Conservation (phyloP, 2,797 vertebrate genomes). For the Octomys mimax region DNA sequence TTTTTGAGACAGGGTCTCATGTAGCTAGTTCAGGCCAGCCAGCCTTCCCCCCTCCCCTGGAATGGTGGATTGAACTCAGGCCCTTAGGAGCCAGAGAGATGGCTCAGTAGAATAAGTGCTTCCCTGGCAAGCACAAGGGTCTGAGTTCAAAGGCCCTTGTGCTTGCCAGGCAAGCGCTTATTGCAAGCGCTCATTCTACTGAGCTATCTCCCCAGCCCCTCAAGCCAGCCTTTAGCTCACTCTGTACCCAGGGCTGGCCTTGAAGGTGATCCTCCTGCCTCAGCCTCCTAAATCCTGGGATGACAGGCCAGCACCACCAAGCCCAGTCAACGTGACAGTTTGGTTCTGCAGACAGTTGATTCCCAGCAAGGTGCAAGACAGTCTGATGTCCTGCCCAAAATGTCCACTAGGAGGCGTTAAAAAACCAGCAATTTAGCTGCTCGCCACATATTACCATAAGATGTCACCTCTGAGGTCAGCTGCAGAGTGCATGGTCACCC, state of each 20-base stretch:
- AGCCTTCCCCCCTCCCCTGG: too few relatives aligned
- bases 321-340: background rate
- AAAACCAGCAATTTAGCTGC: background rate
- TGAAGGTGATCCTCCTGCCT: background rate
- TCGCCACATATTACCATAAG: background rate
- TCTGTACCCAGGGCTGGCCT: too few relatives aligned
- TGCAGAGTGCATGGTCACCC: background rate
- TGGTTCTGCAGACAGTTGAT: background rate
- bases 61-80: too few relatives aligned
- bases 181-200: too few relatives aligned
- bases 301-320: background rate
- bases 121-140: too few relatives aligned
- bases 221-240: too few relatives aligned
- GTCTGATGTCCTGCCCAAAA: background rate
- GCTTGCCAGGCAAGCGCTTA: too few relatives aligned
- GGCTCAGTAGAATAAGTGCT: too few relatives aligned
- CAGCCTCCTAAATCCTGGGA: background rate
- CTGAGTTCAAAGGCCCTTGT: too few relatives aligned
- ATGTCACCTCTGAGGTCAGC: background rate
- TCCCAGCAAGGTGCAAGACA: background rate
- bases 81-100: too few relatives aligned
- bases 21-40: too few relatives aligned
- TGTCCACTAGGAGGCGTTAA: background rate
- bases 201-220: too few relatives aligned
- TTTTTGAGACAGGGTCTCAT: background rate